Evolutionary conservation across 2,888 invertebrate genomes (phyloP).

Genomic region (Chydorus sphaericus): DNA sequence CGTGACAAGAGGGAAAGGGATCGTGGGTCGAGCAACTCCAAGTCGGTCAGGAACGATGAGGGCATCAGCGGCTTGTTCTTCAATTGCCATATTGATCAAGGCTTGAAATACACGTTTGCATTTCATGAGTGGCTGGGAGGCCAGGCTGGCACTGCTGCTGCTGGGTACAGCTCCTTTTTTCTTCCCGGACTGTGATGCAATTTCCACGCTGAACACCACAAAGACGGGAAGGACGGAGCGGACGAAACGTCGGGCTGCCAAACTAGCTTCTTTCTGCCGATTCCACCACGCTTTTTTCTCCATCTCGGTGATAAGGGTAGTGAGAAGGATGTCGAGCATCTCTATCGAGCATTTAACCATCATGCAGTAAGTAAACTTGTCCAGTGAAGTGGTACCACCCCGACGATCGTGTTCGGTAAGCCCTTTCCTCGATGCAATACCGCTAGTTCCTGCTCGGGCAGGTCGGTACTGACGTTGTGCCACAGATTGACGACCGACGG

Average conservation of each 20-base stretch:
- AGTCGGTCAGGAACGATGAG: conserved; percentile 87
- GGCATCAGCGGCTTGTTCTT: conserved; percentile 89
- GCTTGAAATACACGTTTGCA: conserved; percentile 84
- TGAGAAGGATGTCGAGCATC: conserved; percentile 77
- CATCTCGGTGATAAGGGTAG: conserved; percentile 50
- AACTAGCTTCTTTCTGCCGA: conserved; percentile 46
- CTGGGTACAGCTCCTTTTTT: conserved; percentile 22
- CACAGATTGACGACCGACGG: conserved; percentile 84
- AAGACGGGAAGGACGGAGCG: conserved; percentile 92
- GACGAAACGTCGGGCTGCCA: conserved; percentile 79
- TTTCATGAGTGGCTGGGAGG: conserved; percentile 47
- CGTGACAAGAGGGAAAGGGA: conserved; percentile 63
- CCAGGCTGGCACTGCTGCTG: conserved; percentile 20
- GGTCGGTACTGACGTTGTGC: conserved; percentile 87
- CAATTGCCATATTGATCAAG: conserved; percentile 73
- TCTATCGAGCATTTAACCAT: conserved; percentile 85
- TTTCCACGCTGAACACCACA: conserved; percentile 86
- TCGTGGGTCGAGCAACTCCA: conserved; percentile 88
- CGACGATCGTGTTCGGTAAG: conserved; percentile 48
- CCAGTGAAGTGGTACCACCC: conserved; percentile 81
- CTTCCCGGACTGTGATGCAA: conserved; percentile 55
- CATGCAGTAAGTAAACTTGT: conserved; percentile 92
- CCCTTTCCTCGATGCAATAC: conserved; percentile 11
- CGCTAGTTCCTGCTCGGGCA: conserved; percentile 29
- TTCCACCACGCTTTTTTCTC: conserved; percentile 4